phyloP scores from a whole-genome alignment of 1,140 invertebrate genomes.

The Hylaeus volcanicus region DNA sequence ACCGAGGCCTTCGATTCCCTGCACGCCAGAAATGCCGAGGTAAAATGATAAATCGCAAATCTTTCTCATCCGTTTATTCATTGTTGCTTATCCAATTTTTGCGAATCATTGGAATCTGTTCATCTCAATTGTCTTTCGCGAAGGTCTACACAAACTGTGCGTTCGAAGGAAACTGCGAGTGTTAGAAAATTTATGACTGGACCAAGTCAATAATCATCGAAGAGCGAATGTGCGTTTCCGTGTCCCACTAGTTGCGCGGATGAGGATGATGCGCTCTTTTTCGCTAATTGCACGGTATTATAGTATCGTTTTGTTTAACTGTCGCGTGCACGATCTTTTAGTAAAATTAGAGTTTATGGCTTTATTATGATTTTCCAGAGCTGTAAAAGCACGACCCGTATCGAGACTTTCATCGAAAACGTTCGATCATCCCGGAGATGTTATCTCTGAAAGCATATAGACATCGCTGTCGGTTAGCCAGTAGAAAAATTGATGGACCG shows the following conservation, averaged over 20 bases:
- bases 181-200: constrained; percentile 17
- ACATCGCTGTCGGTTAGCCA: background rate
- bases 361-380: background rate
- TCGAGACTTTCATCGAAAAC: background rate
- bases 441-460: background rate
- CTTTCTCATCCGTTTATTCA: background rate
- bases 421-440: background rate
- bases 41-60: constrained; percentile 4
- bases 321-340: too few species aligned
- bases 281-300: too few species aligned
- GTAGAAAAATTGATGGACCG: background rate
- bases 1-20: constrained; percentile 84
- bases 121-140: background rate
- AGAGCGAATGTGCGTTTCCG: constrained; percentile 11
- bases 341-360: too few species aligned
- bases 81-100: constrained; percentile 18
- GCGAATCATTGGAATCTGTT: background rate
- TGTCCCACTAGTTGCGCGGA: constrained; percentile 35
- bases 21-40: constrained; percentile 81
- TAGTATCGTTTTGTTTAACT: too few species aligned
- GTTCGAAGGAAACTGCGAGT: background rate
- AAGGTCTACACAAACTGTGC: background rate
- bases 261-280: background rate
- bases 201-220: constrained; percentile 31
- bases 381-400: background rate